Conservation (phyloP, 2,888 invertebrate genomes). For the Rosalia funebris region DNA sequence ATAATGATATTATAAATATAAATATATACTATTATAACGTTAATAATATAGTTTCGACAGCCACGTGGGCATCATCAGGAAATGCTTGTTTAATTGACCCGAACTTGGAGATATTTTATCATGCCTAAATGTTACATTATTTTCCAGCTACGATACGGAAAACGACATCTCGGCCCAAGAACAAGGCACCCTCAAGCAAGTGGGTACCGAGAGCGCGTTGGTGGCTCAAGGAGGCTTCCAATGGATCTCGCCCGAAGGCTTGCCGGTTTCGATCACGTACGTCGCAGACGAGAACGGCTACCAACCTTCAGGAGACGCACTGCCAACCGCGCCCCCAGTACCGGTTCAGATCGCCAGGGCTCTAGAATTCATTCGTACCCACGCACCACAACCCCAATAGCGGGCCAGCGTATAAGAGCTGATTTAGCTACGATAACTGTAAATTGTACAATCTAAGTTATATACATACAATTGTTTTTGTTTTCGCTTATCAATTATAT, state of each 20-base stretch:
- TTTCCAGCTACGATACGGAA: conserved; percentile 41
- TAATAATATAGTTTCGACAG: too few relatives aligned
- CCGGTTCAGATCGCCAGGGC: conserved; percentile 53
- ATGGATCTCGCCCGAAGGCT: conserved; percentile 49
- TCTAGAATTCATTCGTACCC: conserved; percentile 55
- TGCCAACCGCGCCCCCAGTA: conserved; percentile 61
- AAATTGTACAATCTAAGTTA: not conserved
- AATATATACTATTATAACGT: too few relatives aligned
- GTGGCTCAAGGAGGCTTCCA: conserved; percentile 45
- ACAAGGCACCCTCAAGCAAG: conserved; percentile 50
- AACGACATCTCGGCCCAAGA: conserved; percentile 45
- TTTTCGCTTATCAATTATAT: not conserved
- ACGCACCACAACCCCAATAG: conserved; percentile 50
- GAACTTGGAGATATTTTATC: too few relatives aligned
- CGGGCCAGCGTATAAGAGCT: not conserved
- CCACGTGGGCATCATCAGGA: too few relatives aligned
- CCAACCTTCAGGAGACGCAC: conserved; percentile 50
- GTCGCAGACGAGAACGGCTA: conserved; percentile 53
- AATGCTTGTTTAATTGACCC: too few relatives aligned
- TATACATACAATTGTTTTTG: not conserved
- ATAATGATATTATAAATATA: too few relatives aligned
- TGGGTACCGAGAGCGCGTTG: conserved; percentile 59
- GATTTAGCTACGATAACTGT: not conserved
- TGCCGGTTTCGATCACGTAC: conserved; percentile 61
- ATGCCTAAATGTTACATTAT: too few relatives aligned